These are phyloP conservation scores for Fukomys damarensis DNA, from an alignment of 2,113 vertebrate genomes.

Conservation along the genomic window DNA sequence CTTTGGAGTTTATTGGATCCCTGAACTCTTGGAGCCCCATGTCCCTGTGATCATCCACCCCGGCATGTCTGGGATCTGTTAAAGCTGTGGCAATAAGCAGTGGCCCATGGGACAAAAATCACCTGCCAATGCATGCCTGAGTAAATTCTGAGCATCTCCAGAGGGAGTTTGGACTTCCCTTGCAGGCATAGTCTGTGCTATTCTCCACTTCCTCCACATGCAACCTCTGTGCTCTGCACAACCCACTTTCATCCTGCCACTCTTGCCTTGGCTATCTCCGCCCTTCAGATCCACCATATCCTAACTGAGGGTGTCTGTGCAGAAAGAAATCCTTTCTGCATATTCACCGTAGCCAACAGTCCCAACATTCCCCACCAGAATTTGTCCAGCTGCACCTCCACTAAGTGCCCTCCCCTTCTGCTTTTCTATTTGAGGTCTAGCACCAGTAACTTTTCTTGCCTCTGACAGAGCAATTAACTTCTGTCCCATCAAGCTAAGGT, in stretches of 20 bases:
- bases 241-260: not conserved
- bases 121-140: accelerated
- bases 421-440: not conserved
- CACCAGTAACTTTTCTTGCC: not conserved
- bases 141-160: not conserved
- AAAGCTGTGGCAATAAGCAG: not conserved
- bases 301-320: not conserved
- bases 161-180: not conserved
- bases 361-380: not conserved
- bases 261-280: not conserved
- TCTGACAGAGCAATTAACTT: not conserved
- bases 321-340: no score
- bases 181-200: not conserved
- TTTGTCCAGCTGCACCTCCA: not conserved
- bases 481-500: not conserved
- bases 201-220: not conserved
- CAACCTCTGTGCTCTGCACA: not conserved
- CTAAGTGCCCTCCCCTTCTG: not conserved
- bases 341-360: no score
- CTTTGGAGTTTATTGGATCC: not conserved
- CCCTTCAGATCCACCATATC: not conserved
- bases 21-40: not conserved
- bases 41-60: not conserved
- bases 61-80: not conserved
- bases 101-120: not conserved